A percentile compares a stretch with the other conserved stretches of the same genome.
Evolutionary conservation across 2,113 vertebrate species (phyloP).

Genomic region (Vidua macroura): DNA sequence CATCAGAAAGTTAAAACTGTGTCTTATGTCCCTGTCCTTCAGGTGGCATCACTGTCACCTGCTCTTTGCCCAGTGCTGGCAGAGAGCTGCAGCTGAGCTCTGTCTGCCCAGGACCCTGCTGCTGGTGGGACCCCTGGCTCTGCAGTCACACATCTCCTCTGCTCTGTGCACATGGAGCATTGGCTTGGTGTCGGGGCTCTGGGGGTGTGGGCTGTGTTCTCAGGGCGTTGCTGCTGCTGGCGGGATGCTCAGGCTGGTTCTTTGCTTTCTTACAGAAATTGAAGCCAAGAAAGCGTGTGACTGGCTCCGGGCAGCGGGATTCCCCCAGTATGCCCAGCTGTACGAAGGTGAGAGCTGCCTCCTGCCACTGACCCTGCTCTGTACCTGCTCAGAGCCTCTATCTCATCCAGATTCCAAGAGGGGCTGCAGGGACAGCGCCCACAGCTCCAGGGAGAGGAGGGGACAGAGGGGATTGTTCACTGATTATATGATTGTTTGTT

Average conservation of each 20-base stretch:
- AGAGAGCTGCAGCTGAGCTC: background rate
- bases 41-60: background rate
- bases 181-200: accelerated
- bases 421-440: background rate
- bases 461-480: background rate
- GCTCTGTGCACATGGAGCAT: accelerated
- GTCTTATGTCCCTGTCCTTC: accelerated
- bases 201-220: accelerated
- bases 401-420: background rate
- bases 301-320: slow-evolving; percentile 87
- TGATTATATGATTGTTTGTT: background rate
- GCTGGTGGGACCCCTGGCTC: background rate
- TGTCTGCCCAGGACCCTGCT: background rate
- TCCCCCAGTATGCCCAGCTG: slow-evolving; percentile 87
- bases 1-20: background rate
- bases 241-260: background rate
- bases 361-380: background rate
- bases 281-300: slow-evolving; percentile 85
- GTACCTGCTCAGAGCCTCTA: accelerated
- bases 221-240: accelerated
- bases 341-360: slow-evolving; percentile 81
- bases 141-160: background rate
- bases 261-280: slow-evolving; percentile 71
- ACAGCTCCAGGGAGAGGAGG: background rate
- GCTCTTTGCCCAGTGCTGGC: background rate